Base-by-base conservation (phyloP, 2,888 invertebrate genomes). In the Entomobrya proxima region DNA sequence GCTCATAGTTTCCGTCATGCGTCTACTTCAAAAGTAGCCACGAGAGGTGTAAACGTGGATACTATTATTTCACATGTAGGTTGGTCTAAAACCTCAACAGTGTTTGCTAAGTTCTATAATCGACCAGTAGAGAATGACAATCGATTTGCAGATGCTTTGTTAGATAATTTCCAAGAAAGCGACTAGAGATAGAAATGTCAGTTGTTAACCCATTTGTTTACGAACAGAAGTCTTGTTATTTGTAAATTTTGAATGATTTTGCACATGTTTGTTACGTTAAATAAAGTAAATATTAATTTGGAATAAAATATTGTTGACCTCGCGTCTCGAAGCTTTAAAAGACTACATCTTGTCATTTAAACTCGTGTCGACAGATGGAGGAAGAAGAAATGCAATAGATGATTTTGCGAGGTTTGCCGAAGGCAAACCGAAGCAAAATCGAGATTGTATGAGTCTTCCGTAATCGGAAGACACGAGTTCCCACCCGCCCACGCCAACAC, bases 1-100 rank as follows among this genome's bases (percentile, higher is more conserved):
- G 61, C 52, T 64, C 86, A 86, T 18, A 75, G 75, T 55, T 86
- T 75, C 55, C 1, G 86, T 13, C 81, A 80, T 67, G 64, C 80
- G 0, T 4, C 76, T 4, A 64, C 75, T 24, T 81, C 80, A 9
- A 72, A 72, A 13, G 72, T 61, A 3, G 64, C 80, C 24, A 30
- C 15, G 1, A 32, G 21, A 2, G 30, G 44, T 32, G 80, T 80
- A 1, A n/a, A 27, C 6, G 27, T 64, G 21, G 75, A 85, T 21
- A 37, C n/a, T 11, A 80, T 85, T 27, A 18, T 40, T 4, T 18
- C 24, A 7, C 58, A 21, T 21, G 82, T 50, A 3, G 82, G 82
- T 2, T 82, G 82, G 82, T 61, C 75, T 2, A 15, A 15, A 21
- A 74, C 30, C 15, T 75, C 58, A 0, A 47, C 15, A n/a, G 40